Evolutionary conservation across 2,888 invertebrate species (phyloP).

Genomic region (Limnephilus lunatus): DNA sequence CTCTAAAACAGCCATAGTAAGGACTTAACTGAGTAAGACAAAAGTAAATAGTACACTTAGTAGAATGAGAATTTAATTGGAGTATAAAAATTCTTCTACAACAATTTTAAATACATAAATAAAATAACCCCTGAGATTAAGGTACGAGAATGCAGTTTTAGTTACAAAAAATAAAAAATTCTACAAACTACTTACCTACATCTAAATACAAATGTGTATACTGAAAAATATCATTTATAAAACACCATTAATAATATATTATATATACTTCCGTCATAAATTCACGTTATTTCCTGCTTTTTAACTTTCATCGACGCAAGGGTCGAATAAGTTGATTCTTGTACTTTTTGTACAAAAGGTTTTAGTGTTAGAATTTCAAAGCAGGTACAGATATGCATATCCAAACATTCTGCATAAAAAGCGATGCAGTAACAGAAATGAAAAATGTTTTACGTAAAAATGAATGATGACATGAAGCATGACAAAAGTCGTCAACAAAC

Average conservation of each 20-base stretch:
- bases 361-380: background rate
- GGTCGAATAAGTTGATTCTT: background rate
- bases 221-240: slow-evolving; percentile 8
- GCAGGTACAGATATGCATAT: background rate
- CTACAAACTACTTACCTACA: slow-evolving; percentile 14
- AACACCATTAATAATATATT: background rate
- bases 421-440: background rate
- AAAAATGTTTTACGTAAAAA: background rate
- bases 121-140: background rate
- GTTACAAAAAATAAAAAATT: slow-evolving; percentile 8
- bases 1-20: background rate
- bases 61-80: background rate
- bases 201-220: slow-evolving; percentile 36
- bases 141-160: background rate
- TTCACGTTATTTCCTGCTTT: background rate
- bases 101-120: background rate
- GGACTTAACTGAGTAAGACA: background rate
- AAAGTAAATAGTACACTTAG: background rate
- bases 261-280: background rate
- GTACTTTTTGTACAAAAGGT: background rate
- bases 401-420: background rate
- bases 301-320: background rate
- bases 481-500: slow-evolving; percentile 7
- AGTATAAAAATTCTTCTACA: background rate
- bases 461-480: background rate